Percentiles rank a stretch among this genome's conserved stretches.
Conservation (phyloP, 2,797 vertebrate genomes). For the Sparidentex hasta region DNA sequence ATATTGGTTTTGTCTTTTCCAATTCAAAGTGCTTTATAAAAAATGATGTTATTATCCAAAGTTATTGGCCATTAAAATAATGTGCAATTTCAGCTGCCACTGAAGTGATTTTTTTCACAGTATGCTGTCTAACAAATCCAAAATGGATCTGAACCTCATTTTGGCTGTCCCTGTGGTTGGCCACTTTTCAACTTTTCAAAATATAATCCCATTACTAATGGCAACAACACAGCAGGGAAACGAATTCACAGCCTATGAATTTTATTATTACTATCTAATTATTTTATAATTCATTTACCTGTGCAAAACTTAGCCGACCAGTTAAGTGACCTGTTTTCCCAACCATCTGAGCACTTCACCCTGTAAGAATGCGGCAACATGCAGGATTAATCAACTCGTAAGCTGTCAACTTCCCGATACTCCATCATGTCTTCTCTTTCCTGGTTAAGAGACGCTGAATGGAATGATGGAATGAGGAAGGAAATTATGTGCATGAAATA, state of each 20-base stretch:
- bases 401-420: background rate
- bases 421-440: background rate
- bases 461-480: conserved; percentile 28
- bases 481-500: background rate
- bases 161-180: background rate
- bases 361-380: background rate
- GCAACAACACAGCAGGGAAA: background rate
- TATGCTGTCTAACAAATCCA: background rate
- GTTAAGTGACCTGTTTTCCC: background rate
- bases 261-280: no score
- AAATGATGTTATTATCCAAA: background rate
- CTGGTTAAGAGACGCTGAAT: conserved; percentile 8
- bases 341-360: rapidly evolving
- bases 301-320: background rate
- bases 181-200: background rate
- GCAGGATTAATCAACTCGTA: background rate
- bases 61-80: background rate
- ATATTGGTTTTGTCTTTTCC: background rate
- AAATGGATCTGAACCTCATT: background rate
- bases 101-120: background rate
- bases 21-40: background rate
- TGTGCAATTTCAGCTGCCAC: background rate
- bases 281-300: background rate
- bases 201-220: background rate
- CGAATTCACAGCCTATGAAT: background rate